Evolutionary conservation across 2,888 invertebrate species (phyloP).

Genomic region (Halocaridina rubra): DNA sequence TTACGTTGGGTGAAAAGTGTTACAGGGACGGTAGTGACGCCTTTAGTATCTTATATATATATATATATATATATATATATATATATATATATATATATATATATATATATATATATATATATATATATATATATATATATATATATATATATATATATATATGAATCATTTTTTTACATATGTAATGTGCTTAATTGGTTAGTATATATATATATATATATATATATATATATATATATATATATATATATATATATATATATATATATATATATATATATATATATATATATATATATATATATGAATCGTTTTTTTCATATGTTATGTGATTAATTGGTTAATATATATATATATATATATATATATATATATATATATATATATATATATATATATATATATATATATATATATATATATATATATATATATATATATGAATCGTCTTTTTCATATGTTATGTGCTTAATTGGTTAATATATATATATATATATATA

Average conservation of each 20-base stretch:
- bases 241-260: conserved; percentile 39
- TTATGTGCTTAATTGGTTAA: not conserved
- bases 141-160: conserved; percentile 11
- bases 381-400: not conserved
- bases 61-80: too few species aligned
- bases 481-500: not conserved
- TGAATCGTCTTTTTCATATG: not conserved
- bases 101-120: too few species aligned
- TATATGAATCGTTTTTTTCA: not conserved
- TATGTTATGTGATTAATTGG: too few species aligned
- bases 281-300: not conserved
- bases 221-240: conserved; percentile 29
- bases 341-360: not conserved
- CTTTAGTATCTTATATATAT: too few species aligned
- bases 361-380: not conserved
- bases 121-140: too few species aligned
- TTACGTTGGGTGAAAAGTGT: too few species aligned
- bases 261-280: conserved; percentile 25
- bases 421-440: not conserved
- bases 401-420: not conserved
- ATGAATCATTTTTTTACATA: too few species aligned
- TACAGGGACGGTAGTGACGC: too few species aligned
- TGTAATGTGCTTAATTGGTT: too few species aligned
- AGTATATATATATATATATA: not conserved
- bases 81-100: too few species aligned